Evolutionary conservation across 2,113 vertebrate genomes (phyloP).

Genomic region (Carlito syrichta): DNA sequence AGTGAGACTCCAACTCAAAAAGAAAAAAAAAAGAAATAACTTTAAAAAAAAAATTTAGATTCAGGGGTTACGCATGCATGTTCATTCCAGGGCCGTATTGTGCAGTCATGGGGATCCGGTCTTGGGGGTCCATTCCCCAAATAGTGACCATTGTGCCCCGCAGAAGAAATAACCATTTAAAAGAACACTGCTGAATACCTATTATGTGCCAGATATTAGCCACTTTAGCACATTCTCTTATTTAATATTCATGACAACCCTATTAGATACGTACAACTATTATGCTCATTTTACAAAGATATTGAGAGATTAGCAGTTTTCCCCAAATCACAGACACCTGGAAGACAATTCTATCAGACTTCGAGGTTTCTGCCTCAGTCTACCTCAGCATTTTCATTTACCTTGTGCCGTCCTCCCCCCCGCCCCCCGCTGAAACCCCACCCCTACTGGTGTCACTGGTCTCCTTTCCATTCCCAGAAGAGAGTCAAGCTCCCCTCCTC

Average conservation of each 20-base stretch:
- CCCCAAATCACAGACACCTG: neutral
- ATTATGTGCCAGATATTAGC: neutral
- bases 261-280: neutral
- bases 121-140: no score
- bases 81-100: no score
- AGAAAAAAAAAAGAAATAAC: no score
- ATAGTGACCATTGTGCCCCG: no score
- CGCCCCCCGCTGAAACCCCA: no score
- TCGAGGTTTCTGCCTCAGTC: neutral
- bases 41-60: no score
- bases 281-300: constrained; percentile 14
- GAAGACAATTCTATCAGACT: neutral
- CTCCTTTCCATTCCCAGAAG: neutral
- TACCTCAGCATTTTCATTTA: neutral
- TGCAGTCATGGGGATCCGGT: no score
- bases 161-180: constrained; percentile 16
- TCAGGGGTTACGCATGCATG: no score
- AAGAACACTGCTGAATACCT: neutral
- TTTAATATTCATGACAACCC: neutral
- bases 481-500: neutral
- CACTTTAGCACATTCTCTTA: neutral
- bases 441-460: neutral
- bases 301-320: neutral
- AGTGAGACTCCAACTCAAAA: no score
- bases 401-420: no score